These are phyloP conservation scores for Potamilus streckersoni DNA, from an alignment of 1,140 invertebrate genomes.

Conservation along the genomic window DNA sequence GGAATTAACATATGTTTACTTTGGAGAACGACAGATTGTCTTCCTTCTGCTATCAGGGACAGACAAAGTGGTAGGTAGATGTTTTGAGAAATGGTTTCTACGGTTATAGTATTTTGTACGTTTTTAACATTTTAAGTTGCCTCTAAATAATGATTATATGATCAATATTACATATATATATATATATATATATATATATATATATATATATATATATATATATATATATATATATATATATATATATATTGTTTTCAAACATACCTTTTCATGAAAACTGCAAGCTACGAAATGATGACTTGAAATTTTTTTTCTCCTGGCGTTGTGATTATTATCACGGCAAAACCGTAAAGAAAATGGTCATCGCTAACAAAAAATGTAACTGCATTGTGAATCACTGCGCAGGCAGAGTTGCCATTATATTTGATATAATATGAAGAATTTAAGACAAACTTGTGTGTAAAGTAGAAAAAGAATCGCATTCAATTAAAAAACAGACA, in stretches of 20 bases:
- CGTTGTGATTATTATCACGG: no score
- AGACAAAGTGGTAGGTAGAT: conserved; percentile 7
- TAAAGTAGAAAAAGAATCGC: no score
- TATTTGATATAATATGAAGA: no score
- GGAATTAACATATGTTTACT: conserved; percentile 12
- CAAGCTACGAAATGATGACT: background rate
- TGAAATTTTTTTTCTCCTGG: background rate
- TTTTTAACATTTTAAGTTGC: background rate
- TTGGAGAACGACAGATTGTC: conserved; percentile 26
- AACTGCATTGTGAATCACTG: no score
- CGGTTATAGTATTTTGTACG: background rate
- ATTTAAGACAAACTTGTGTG: no score
- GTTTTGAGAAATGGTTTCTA: background rate
- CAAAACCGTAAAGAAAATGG: no score
- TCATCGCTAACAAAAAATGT: no score
- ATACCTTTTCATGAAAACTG: background rate
- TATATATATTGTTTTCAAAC: background rate
- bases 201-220: conserved; percentile 9
- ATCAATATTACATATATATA: conserved; percentile 5
- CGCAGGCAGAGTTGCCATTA: no score
- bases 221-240: conserved; percentile 9
- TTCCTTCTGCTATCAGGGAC: conserved; percentile 22
- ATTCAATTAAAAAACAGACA: no score
- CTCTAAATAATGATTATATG: background rate
- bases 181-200: conserved; percentile 9